Conservation (phyloP, 2,113 vertebrate species). For the Pungitius pungitius region DNA sequence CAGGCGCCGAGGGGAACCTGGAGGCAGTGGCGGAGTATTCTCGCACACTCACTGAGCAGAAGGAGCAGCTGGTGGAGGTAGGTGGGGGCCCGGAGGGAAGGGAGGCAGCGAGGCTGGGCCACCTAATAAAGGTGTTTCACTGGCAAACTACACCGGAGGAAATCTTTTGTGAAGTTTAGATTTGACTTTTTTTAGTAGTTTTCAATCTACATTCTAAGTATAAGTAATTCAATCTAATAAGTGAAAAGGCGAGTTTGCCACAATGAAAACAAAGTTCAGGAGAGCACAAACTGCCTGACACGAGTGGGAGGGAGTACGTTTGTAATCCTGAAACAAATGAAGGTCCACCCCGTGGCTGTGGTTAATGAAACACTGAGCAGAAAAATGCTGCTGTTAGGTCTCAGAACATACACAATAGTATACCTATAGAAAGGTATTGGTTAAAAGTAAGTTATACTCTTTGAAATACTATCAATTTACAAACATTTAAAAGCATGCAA, state of each 20-base stretch:
- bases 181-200: background rate
- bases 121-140: background rate
- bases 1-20: constrained; percentile 92
- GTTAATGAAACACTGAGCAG: constrained; percentile 19
- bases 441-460: background rate
- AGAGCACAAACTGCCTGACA: background rate
- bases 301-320: constrained; percentile 4
- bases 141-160: background rate
- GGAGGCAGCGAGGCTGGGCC: background rate
- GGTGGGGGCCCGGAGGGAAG: constrained; percentile 25
- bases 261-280: background rate
- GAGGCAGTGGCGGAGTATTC: constrained; percentile 91
- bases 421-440: background rate
- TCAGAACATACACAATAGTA: background rate
- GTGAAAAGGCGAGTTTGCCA: background rate
- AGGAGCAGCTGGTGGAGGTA: constrained; percentile 96
- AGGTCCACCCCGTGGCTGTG: constrained; percentile 6
- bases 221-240: too few species aligned
- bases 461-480: background rate
- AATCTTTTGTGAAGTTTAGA: background rate
- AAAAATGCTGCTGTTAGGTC: background rate
- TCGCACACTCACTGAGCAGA: constrained; percentile 93
- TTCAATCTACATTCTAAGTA: background rate
- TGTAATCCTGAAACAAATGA: constrained; percentile 6
- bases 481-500: background rate